Evolutionary conservation across 2,888 invertebrate genomes (phyloP).

Genomic region (Amblyjoppa proteus): DNA sequence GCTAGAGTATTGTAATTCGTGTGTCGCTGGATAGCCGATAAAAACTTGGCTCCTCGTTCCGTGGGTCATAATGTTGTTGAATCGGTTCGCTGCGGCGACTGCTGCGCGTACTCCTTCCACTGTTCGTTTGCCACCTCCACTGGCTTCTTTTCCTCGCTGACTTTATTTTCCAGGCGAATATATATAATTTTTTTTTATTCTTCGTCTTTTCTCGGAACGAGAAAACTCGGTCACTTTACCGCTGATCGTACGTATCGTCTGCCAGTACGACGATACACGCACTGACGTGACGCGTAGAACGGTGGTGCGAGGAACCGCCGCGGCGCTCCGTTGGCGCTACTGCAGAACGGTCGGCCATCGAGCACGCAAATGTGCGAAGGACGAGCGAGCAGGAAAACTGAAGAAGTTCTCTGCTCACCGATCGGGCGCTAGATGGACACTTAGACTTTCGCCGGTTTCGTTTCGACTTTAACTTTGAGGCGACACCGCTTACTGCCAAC

Average conservation of each 20-base stretch:
- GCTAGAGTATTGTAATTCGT: conserved; percentile 10
- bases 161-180: background rate
- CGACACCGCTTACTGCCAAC: background rate
- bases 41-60: conserved; percentile 31
- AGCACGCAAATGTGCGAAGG: background rate
- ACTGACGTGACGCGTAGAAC: background rate
- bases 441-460: background rate
- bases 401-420: background rate
- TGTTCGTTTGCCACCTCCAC: background rate
- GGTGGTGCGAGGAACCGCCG: background rate
- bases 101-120: conserved; percentile 30
- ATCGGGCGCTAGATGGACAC: background rate
- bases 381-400: background rate
- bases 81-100: conserved; percentile 25
- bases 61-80: conserved; percentile 46
- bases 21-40: conserved; percentile 31
- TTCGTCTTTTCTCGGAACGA: background rate
- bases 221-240: background rate
- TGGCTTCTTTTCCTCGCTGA: background rate
- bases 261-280: conserved; percentile 1
- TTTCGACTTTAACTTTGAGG: background rate
- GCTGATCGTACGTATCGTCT: conserved; percentile 18
- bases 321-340: conserved; percentile 2
- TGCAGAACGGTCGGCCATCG: background rate
- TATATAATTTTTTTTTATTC: background rate